Percentiles rank a stretch among this genome's conserved stretches.
Conservation (phyloP, 2,888 invertebrate genomes). For the Nymphalis polychloros region DNA sequence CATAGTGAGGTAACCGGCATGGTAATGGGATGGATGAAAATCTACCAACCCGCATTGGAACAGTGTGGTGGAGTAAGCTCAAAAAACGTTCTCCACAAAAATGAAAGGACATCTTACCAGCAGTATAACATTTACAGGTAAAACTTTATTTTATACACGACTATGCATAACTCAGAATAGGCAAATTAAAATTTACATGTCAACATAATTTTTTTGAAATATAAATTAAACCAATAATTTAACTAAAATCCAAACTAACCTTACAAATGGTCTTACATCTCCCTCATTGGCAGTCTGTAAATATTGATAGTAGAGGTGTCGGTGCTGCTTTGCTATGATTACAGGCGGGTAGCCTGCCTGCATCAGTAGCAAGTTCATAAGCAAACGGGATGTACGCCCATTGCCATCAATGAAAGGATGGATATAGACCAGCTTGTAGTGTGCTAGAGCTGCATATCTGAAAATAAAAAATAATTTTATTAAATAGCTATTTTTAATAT, state of each 20-base stretch:
- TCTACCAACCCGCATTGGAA: too few relatives aligned
- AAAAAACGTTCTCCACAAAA: too few relatives aligned
- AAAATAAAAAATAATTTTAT: background rate
- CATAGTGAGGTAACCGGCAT: too few relatives aligned
- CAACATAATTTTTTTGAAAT: background rate
- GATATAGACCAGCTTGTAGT: slow-evolving; percentile 97
- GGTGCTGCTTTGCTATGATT: slow-evolving; percentile 93
- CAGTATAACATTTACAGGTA: too few relatives aligned
- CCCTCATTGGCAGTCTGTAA: slow-evolving; percentile 96
- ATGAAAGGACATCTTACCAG: too few relatives aligned
- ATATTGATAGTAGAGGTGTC: slow-evolving; percentile 92
- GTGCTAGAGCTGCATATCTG: slow-evolving; percentile 96
- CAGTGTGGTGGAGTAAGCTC: too few relatives aligned
- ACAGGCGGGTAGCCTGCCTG: slow-evolving; percentile 98
- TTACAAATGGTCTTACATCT: slow-evolving; percentile 96
- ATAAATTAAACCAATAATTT: background rate
- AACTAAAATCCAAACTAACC: slow-evolving; percentile 46
- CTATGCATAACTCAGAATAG: too few relatives aligned
- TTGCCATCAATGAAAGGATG: slow-evolving; percentile 99
- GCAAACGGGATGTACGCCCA: slow-evolving; percentile 95
- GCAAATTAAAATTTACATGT: too few relatives aligned
- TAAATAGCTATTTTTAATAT: too few relatives aligned
- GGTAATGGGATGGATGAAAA: too few relatives aligned
- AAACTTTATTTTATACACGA: too few relatives aligned
- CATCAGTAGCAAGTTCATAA: slow-evolving; percentile 98